Percentiles rank a stretch among this genome's conserved stretches.
Conservation (phyloP, 2,797 vertebrate genomes). For the Echeneis naucrates region DNA sequence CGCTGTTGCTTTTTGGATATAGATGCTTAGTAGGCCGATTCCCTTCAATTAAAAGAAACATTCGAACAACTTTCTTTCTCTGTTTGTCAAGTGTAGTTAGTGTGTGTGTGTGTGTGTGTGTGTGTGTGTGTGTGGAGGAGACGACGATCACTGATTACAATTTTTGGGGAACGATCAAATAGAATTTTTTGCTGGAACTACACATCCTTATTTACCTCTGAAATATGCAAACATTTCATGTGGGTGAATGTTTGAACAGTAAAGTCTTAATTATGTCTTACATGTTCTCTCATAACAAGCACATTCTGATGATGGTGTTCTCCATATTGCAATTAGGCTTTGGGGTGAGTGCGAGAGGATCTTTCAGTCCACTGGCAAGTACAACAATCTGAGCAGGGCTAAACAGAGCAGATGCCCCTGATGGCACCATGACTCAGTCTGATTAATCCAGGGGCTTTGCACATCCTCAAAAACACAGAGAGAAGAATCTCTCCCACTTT, state of each 20-base stretch:
- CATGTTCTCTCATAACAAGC: slow-evolving; percentile 9
- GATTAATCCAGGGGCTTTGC: slow-evolving; percentile 63
- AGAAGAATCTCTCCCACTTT: slow-evolving; percentile 18
- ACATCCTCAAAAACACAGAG: slow-evolving; percentile 53
- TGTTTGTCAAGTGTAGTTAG: too few species aligned
- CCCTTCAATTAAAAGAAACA: too few species aligned
- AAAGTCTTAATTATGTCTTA: background rate
- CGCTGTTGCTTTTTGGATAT: too few species aligned
- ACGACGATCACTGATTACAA: too few species aligned
- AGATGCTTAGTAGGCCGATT: too few species aligned
- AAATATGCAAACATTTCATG: background rate
- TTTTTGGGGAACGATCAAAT: too few species aligned
- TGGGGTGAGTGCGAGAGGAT: slow-evolving; percentile 45
- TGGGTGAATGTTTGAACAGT: slow-evolving; percentile 2
- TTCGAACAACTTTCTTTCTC: too few species aligned
- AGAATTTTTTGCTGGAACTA: too few species aligned
- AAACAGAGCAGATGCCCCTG: slow-evolving; percentile 56
- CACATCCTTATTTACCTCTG: background rate
- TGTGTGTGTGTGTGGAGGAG: too few species aligned
- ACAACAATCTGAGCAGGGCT: slow-evolving; percentile 49
- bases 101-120: too few species aligned
- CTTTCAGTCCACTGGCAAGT: slow-evolving; percentile 34
- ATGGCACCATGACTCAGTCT: slow-evolving; percentile 55
- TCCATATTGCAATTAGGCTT: slow-evolving; percentile 47
- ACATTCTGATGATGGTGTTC: slow-evolving; percentile 39